A percentile compares a stretch with the other conserved stretches of the same genome.
phyloP scores from a whole-genome alignment of 2,888 invertebrate genomes.

The Metacarcinus magister region DNA sequence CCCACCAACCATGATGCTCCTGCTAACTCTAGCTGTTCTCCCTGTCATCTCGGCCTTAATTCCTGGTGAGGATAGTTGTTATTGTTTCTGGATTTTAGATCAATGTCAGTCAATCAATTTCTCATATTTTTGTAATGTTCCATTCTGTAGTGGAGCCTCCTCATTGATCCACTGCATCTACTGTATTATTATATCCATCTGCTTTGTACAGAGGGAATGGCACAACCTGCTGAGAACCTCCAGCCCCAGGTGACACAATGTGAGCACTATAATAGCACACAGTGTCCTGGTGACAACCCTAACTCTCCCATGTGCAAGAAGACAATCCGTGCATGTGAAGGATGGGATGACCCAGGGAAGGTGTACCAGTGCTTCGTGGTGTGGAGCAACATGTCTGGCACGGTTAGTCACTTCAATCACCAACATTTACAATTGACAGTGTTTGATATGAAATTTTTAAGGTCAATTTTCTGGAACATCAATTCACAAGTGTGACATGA shows the following conservation, averaged over 20 bases:
- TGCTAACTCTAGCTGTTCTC: constrained; percentile 61
- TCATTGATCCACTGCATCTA: too few relatives aligned
- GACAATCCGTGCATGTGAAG: constrained; percentile 46
- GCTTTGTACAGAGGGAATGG: constrained; percentile 29
- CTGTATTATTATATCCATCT: not conserved
- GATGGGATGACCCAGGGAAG: constrained; percentile 61
- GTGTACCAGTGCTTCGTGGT: constrained; percentile 70
- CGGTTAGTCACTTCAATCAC: constrained; percentile 36
- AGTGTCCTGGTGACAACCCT: constrained; percentile 60
- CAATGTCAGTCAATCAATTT: not conserved
- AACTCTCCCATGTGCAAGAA: constrained; percentile 50
- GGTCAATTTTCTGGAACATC: not conserved
- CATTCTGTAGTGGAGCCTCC: too few relatives aligned
- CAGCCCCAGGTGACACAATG: constrained; percentile 59
- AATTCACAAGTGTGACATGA: not conserved
- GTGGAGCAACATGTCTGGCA: constrained; percentile 71
- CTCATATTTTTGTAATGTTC: too few relatives aligned
- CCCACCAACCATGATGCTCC: constrained; percentile 66
- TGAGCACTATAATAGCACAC: constrained; percentile 70
- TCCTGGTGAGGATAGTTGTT: not conserved
- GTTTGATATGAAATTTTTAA: not conserved
- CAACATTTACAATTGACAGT: not conserved
- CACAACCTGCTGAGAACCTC: constrained; percentile 3
- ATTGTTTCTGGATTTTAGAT: not conserved
- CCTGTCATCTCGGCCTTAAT: constrained; percentile 61